phyloP scores from a whole-genome alignment of 2,888 invertebrate species.

The Ichneumoninae sp. region DNA sequence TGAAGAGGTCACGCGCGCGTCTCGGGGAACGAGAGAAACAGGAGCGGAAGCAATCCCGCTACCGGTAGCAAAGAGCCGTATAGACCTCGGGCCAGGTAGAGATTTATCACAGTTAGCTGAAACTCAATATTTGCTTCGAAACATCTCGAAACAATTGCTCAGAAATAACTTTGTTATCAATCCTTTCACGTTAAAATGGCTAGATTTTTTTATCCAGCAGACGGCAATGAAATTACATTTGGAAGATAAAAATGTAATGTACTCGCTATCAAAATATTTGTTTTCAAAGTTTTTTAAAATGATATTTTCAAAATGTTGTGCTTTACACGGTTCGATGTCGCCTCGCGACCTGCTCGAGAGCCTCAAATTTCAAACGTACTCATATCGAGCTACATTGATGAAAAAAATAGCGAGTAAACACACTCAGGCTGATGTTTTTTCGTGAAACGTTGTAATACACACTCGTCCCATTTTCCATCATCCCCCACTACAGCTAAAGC shows the following conservation, averaged over 20 bases:
- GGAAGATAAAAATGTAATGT: no score
- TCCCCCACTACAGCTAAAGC: neutral
- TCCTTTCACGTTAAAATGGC: no score
- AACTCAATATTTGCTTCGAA: conserved; percentile 17
- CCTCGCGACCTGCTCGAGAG: neutral
- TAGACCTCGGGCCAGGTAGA: conserved; percentile 18
- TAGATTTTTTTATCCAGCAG: no score
- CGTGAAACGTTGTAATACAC: conserved; percentile 12
- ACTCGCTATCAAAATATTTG: no score
- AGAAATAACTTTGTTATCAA: no score
- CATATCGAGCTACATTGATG: neutral
- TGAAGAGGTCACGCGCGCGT: conserved; percentile 80
- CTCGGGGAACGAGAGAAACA: conserved; percentile 29
- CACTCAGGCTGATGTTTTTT: neutral
- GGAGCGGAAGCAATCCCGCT: conserved; percentile 19
- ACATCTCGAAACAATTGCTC: neutral
- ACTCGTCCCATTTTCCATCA: conserved; percentile 20
- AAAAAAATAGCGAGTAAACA: conserved; percentile 16
- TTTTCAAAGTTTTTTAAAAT: no score
- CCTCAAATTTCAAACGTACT: neutral
- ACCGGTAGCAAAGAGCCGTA: conserved; percentile 21
- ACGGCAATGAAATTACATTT: no score
- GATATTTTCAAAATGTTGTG: neutral
- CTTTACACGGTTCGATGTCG: neutral
- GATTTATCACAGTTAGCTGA: conserved; percentile 9